Conservation (phyloP, 2,888 invertebrate genomes). For the Orchesellides sinensis region DNA sequence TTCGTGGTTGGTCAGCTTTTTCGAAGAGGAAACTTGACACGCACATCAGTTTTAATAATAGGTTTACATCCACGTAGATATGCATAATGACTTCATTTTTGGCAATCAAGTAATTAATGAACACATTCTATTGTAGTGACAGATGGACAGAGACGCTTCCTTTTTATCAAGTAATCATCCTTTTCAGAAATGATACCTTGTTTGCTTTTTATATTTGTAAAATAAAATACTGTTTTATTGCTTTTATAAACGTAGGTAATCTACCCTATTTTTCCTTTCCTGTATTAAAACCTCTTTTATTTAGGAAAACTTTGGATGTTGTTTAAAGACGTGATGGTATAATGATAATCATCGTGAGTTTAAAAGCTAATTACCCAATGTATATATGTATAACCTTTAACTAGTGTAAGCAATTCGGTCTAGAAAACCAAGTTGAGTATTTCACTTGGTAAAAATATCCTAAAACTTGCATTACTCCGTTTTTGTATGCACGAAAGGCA, state of each 20-base stretch:
- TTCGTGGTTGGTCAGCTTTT: slow-evolving; percentile 1
- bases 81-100: slow-evolving; percentile 58
- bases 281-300: not conserved
- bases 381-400: no score
- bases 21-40: slow-evolving; percentile 16
- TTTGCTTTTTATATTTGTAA: not conserved
- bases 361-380: no score
- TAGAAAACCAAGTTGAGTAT: no score
- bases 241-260: not conserved
- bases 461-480: not conserved
- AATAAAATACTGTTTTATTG: not conserved
- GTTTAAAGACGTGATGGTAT: not conserved
- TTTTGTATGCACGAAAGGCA: not conserved
- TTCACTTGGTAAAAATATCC: not conserved
- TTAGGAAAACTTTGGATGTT: not conserved
- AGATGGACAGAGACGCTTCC: slow-evolving; percentile 3
- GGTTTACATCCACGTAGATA: slow-evolving; percentile 1
- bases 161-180: not conserved
- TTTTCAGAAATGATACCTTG: not conserved
- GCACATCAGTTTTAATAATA: slow-evolving; percentile 53
- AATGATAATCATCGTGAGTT: not conserved
- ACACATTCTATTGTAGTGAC: slow-evolving; percentile 24
- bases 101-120: slow-evolving; percentile 56
- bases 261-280: not conserved
- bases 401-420: no score